Percentiles rank a stretch among this genome's conserved stretches.
phyloP scores from a whole-genome alignment of 2,888 invertebrate species.

The Andrena trimmerana region DNA sequence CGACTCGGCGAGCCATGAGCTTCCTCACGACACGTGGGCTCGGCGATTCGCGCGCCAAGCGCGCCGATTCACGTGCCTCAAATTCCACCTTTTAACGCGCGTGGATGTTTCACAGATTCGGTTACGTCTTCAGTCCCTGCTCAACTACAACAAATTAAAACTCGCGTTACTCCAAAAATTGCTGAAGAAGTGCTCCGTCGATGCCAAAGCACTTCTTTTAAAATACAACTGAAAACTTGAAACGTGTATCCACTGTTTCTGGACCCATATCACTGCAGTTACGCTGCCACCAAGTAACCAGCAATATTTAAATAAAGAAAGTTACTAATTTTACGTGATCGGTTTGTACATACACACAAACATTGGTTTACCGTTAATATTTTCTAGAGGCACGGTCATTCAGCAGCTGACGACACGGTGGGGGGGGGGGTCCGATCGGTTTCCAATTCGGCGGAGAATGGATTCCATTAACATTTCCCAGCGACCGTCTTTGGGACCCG shows the following conservation, averaged over 20 bases:
- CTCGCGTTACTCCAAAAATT: too few species aligned
- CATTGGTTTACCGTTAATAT: background rate
- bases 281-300: background rate
- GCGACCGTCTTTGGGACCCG: constrained; percentile 45
- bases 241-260: background rate
- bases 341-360: background rate
- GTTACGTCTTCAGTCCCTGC: too few species aligned
- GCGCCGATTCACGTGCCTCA: too few species aligned
- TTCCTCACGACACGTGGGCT: too few species aligned
- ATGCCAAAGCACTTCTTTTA: too few species aligned
- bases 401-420: constrained; percentile 51
- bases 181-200: too few species aligned
- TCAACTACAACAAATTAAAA: too few species aligned
- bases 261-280: background rate
- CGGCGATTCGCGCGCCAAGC: too few species aligned
- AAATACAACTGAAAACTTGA: background rate
- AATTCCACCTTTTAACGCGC: too few species aligned
- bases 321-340: background rate
- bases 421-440: constrained; percentile 73
- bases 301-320: background rate
- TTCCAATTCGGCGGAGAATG: constrained; percentile 81
- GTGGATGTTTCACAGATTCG: too few species aligned
- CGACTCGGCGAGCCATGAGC: too few species aligned
- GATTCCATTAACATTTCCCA: constrained; percentile 80
- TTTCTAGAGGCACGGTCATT: background rate